Conservation (phyloP, 2,797 vertebrate species). For the Lutjanus argentimaculatus region DNA sequence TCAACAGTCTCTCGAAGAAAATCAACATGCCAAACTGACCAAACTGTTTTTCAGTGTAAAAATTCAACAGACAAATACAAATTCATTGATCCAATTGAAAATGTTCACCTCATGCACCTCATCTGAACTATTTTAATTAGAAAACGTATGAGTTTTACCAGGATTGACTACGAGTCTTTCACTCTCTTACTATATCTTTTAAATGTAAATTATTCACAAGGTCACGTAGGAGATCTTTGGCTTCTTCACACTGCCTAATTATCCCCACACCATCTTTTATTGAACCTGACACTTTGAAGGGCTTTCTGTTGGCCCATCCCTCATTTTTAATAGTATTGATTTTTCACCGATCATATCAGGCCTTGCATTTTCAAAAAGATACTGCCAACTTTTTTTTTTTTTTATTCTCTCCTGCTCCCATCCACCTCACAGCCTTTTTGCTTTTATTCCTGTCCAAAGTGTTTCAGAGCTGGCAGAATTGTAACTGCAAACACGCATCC, state of each 20-base stretch:
- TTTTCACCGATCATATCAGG: conserved; percentile 77
- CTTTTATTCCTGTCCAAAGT: conserved; percentile 76
- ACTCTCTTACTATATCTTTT: conserved; percentile 48
- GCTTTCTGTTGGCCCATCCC: conserved; percentile 75
- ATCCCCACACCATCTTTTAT: conserved; percentile 75
- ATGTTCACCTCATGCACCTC: background rate
- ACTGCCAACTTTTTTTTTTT: conserved; percentile 57
- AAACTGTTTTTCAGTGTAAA: background rate
- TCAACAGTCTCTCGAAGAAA: background rate
- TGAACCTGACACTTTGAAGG: conserved; percentile 82
- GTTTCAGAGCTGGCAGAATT: conserved; percentile 69
- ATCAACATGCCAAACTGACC: background rate
- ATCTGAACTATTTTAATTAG: conserved; percentile 1
- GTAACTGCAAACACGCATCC: conserved; percentile 77
- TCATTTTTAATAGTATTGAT: conserved; percentile 82
- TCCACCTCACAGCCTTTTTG: conserved; percentile 44
- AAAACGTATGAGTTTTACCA: background rate
- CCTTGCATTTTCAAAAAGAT: conserved; percentile 75
- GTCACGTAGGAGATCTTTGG: conserved; percentile 61
- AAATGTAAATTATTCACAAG: conserved; percentile 64
- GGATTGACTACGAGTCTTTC: conserved; percentile 20
- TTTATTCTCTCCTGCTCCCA: conserved; percentile 50
- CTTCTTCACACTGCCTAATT: conserved; percentile 74
- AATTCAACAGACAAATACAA: background rate
- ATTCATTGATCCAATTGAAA: background rate